Conservation (phyloP, 1,140 invertebrate genomes). For the Pseudomyrmex dendroicus region DNA sequence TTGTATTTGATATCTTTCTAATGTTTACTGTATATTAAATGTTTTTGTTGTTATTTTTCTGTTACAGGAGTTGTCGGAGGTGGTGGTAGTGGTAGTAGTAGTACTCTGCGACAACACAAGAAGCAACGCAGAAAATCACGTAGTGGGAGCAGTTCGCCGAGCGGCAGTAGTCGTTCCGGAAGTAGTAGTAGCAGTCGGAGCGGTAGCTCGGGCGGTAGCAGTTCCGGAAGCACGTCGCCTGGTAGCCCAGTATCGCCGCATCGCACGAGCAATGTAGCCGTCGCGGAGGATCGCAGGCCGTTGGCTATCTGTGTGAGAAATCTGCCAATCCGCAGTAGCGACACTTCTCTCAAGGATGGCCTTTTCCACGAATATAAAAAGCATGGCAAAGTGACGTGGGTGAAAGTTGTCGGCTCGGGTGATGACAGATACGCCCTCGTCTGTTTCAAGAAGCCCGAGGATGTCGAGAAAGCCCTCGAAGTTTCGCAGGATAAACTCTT, state of each 20-base stretch:
- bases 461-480: constrained; percentile 97
- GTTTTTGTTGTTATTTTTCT: constrained; percentile 58
- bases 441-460: constrained; percentile 98
- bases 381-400: constrained; percentile 98
- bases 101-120: constrained; percentile 80
- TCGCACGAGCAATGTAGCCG: constrained; percentile 77
- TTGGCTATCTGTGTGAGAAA: constrained; percentile 97
- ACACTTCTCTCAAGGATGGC: constrained; percentile 98
- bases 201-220: constrained; percentile 84
- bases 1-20: not conserved
- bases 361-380: constrained; percentile 99
- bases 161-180: constrained; percentile 86
- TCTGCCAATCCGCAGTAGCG: constrained; percentile 94
- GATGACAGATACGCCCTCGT: constrained; percentile 93
- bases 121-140: constrained; percentile 84
- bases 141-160: constrained; percentile 85
- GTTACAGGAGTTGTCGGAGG: constrained; percentile 68
- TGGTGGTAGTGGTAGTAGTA: constrained; percentile 68
- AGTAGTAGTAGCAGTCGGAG: constrained; percentile 87
- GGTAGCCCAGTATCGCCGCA: constrained; percentile 80
- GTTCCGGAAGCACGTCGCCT: constrained; percentile 83
- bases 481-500: constrained; percentile 98
- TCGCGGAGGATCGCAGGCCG: constrained; percentile 90
- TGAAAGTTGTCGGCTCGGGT: constrained; percentile 94
- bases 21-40: constrained; percentile 19